Evolutionary conservation across 2,888 invertebrate genomes (phyloP).

Genomic region (Cheilosia pagana): DNA sequence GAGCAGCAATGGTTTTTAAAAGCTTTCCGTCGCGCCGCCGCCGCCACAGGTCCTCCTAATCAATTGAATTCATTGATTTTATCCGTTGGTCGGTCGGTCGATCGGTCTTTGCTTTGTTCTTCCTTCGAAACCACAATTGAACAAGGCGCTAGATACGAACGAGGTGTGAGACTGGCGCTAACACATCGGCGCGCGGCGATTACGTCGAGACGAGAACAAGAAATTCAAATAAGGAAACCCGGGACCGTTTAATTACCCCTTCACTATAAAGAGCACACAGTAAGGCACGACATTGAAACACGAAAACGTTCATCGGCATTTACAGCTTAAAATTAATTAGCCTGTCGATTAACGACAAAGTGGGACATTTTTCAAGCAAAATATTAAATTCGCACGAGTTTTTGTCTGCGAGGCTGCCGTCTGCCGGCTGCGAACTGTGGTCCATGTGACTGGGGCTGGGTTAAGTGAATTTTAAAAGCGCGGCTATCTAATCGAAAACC

Average conservation of each 20-base stretch:
- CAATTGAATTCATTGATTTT: slow-evolving; percentile 57
- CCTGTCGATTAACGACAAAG: slow-evolving; percentile 64
- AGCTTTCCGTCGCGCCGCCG: slow-evolving; percentile 42
- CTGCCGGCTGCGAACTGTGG: background rate
- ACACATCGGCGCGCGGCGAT: slow-evolving; percentile 19
- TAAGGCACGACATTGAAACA: slow-evolving; percentile 38
- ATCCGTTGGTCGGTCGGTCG: slow-evolving; percentile 16
- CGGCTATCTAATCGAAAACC: slow-evolving; percentile 67
- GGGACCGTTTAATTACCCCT: slow-evolving; percentile 66
- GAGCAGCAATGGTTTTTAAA: slow-evolving; percentile 23
- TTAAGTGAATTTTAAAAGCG: slow-evolving; percentile 75
- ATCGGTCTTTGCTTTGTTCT: slow-evolving; percentile 18
- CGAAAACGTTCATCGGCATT: slow-evolving; percentile 36
- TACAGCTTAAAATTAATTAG: slow-evolving; percentile 69
- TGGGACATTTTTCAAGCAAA: slow-evolving; percentile 52
- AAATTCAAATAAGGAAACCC: slow-evolving; percentile 44
- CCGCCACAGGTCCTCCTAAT: slow-evolving; percentile 23
- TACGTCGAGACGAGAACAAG: slow-evolving; percentile 12
- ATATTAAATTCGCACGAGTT: slow-evolving; percentile 60
- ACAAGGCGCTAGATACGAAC: slow-evolving; percentile 49
- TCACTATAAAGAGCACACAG: slow-evolving; percentile 45
- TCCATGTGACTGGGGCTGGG: slow-evolving; percentile 26
- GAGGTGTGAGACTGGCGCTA: slow-evolving; percentile 55
- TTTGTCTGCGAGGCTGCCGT: background rate
- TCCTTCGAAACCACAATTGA: slow-evolving; percentile 18